Conservation (phyloP, 2,797 vertebrate species). For the Malacoctenus gilli region DNA sequence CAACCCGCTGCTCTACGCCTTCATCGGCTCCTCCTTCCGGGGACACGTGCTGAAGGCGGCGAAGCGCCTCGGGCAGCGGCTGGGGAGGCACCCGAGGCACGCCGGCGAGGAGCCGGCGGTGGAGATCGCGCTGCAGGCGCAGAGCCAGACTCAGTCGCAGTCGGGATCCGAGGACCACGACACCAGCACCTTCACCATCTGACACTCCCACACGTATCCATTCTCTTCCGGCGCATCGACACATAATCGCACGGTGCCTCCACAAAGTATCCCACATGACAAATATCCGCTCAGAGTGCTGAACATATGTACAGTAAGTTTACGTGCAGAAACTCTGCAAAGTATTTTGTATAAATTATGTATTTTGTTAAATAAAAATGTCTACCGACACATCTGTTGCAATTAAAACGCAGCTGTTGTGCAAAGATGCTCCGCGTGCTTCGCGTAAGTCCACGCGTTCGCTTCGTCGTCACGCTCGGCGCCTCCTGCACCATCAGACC, state of each 20-base stretch:
- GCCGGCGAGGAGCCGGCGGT: conserved; percentile 56
- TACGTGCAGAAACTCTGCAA: conserved; percentile 31
- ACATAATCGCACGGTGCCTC: background rate
- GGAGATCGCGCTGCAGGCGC: conserved; percentile 72
- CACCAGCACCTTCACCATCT: conserved; percentile 87
- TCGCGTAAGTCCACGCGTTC: no score
- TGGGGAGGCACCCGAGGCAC: conserved; percentile 62
- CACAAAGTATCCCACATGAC: background rate
- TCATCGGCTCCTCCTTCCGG: conserved; percentile 91
- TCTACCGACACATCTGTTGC: conserved; percentile 14
- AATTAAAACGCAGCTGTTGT: conserved; percentile 30
- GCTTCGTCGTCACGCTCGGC: conserved; percentile 13
- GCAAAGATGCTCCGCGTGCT: conserved; percentile 9
- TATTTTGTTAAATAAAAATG: conserved; percentile 63
- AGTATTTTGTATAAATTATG: conserved; percentile 51
- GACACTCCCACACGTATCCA: conserved; percentile 17
- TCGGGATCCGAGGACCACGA: conserved; percentile 79
- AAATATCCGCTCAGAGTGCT: background rate
- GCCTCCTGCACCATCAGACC: conserved; percentile 18
- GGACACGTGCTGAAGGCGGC: conserved; percentile 82
- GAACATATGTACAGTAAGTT: conserved; percentile 30
- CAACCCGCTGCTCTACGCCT: conserved; percentile 91
- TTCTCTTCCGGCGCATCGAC: conserved; percentile 22
- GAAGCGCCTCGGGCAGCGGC: conserved; percentile 80
- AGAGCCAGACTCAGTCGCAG: conserved; percentile 70